Base-by-base conservation (phyloP, 2,888 invertebrate genomes). In the Bembecia ichneumoniformis region DNA sequence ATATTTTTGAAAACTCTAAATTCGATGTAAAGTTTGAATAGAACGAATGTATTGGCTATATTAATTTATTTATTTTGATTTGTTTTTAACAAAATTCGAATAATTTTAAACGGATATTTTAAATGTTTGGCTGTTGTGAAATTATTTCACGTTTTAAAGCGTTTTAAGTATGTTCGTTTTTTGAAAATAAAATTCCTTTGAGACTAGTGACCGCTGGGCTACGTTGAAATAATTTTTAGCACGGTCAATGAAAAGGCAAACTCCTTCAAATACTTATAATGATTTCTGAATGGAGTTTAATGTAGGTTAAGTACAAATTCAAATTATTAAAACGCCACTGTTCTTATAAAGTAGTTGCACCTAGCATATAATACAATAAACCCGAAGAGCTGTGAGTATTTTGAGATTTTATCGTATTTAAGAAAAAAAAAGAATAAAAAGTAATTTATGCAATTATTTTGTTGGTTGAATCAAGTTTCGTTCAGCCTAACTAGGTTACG, bases 371-470 rank as follows among this genome's bases (percentile, higher is more conserved):
- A 79, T 78, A 83, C 80, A 84, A 86, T 86, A 84, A 86, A 84
- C 78, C 86, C 81, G 83, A 87, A 71, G 87, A 87, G 86, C 87
- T 87, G 87, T 87, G 87, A 87, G 78, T 78, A 83, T 84, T 87
- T 83, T 84, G 87, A 87, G 86, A 86, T 87, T 86, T 87, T 86
- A 87, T 84, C 86, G 83, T 86, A 81, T 76, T 75, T 79, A 84
- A 84, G 83, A 74, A 65, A 70, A 68, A 75, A 71, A 66, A 73
- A 35, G n/a, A 70, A 68, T 28, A 54, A 56, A 58, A 65, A 58
- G 60, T 71, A 70, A 70, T 72, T 44, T 67, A 69, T 63, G 73
- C 69, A 55, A 64, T 81, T 80, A 78, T 74, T 78, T 80, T 73
- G 67, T 71, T 67, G 71, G 67, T 74, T 68, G 68, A 76, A 79